These are phyloP conservation scores for Sanderia malayensis DNA, from an alignment of 30 jellyfish, hydroid and myxozoan species.

Conservation along the genomic window DNA sequence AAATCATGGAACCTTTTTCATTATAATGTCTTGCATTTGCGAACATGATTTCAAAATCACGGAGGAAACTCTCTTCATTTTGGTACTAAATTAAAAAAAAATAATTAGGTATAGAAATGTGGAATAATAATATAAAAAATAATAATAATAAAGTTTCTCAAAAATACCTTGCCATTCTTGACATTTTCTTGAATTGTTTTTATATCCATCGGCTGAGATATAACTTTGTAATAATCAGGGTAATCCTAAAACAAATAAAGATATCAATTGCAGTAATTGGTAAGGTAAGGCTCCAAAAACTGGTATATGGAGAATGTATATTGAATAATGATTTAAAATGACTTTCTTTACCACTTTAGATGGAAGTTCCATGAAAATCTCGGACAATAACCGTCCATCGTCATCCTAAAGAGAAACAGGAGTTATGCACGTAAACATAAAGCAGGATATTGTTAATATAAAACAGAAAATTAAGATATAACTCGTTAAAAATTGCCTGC, in stretches of 20 bases:
- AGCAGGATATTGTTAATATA: too few relatives aligned
- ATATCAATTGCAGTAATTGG: too few relatives aligned
- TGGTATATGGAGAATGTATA: too few relatives aligned
- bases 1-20: slow-evolving; percentile 90
- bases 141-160: not conserved
- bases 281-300: too few relatives aligned
- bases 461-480: too few relatives aligned
- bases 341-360: slow-evolving; percentile 57
- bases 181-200: slow-evolving; percentile 56
- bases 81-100: slow-evolving; percentile 29
- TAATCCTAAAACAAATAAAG: slow-evolving; percentile 47
- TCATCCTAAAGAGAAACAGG: slow-evolving; percentile 66
- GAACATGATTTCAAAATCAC: slow-evolving; percentile 82
- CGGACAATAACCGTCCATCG: slow-evolving; percentile 79
- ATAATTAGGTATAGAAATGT: not conserved
- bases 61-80: slow-evolving; percentile 76
- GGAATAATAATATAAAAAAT: not conserved
- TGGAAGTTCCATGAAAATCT: slow-evolving; percentile 86
- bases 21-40: slow-evolving; percentile 94
- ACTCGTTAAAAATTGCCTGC: slow-evolving; percentile 23
- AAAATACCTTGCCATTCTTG: slow-evolving; percentile 49
- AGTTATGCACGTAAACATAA: too few relatives aligned
- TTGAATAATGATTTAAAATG: too few relatives aligned
- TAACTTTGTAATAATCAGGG: slow-evolving; percentile 85
- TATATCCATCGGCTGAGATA: slow-evolving; percentile 84